A percentile compares a stretch with the other conserved stretches of the same genome.
Evolutionary conservation across 2,888 invertebrate species (phyloP).

Genomic region (Lissonota sp.): DNA sequence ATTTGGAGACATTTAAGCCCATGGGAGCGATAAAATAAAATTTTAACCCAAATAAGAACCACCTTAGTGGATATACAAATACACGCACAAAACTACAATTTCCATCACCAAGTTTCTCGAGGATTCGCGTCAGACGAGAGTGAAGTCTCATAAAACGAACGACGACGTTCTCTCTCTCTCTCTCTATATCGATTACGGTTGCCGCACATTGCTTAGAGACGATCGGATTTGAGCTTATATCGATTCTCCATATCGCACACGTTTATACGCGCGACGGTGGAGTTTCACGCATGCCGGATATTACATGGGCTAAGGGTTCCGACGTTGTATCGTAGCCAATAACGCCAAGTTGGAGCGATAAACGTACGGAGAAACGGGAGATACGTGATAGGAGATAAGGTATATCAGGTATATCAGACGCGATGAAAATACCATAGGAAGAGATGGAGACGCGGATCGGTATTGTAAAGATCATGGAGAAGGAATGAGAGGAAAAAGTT

Average conservation of each 20-base stretch:
- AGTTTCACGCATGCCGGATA: conserved; percentile 58
- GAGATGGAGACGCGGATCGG: background rate
- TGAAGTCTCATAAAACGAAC: conserved; percentile 43
- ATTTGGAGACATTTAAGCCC: too few relatives aligned
- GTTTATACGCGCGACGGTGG: conserved; percentile 18
- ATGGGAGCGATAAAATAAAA: too few relatives aligned
- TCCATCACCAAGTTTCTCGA: conserved; percentile 8
- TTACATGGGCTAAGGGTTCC: conserved; percentile 59
- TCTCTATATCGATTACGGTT: conserved; percentile 27
- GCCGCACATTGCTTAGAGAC: conserved; percentile 34
- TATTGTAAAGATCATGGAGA: background rate
- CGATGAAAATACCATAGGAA: too few relatives aligned
- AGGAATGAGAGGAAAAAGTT: conserved; percentile 33
- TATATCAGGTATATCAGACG: too few relatives aligned
- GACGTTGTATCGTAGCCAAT: conserved; percentile 50
- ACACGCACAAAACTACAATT: background rate
- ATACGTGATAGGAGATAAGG: background rate
- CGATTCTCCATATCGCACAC: conserved; percentile 39
- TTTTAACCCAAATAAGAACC: too few relatives aligned
- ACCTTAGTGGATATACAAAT: too few relatives aligned
- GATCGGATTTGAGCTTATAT: conserved; percentile 29
- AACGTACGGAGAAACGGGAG: conserved; percentile 36
- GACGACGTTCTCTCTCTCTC: conserved; percentile 9
- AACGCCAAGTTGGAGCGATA: conserved; percentile 48
- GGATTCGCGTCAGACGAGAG: conserved; percentile 25